A percentile compares a stretch with the other conserved stretches of the same genome.
Evolutionary conservation across 2,797 vertebrate genomes (phyloP).

Genomic region (Anolis apletophallus): DNA sequence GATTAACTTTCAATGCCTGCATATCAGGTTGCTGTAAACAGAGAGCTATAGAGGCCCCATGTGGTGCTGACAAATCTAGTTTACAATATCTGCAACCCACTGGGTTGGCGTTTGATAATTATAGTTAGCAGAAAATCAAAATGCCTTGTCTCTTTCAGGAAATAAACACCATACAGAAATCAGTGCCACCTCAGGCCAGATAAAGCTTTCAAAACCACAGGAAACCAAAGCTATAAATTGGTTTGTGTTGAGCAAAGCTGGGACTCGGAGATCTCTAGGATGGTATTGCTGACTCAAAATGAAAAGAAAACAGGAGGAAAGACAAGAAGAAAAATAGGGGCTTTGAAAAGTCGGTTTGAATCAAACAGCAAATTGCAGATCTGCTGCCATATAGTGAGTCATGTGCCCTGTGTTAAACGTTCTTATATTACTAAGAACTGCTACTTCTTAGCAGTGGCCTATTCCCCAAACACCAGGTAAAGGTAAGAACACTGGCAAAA

Average conservation of each 20-base stretch:
- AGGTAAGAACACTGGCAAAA: background rate
- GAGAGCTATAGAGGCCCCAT: background rate
- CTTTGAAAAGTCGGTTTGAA: slow-evolving; percentile 6
- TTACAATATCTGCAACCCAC: background rate
- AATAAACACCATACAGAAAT: background rate
- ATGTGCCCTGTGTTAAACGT: background rate
- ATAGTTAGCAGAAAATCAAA: background rate
- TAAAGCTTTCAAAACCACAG: background rate
- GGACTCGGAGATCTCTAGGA: background rate
- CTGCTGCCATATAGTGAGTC: background rate
- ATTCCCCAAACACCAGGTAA: background rate
- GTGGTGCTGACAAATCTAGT: background rate
- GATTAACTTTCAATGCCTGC: background rate
- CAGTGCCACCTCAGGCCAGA: background rate
- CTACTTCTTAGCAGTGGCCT: no score
- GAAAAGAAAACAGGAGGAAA: background rate
- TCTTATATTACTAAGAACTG: background rate
- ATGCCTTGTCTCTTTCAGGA: slow-evolving; percentile 6
- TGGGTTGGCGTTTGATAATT: background rate
- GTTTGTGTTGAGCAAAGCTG: background rate
- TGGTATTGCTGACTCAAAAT: slow-evolving; percentile 42
- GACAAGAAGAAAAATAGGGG: slow-evolving; percentile 2
- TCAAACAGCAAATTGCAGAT: background rate
- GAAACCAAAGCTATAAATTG: background rate
- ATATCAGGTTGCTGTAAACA: background rate